A percentile compares a stretch with the other conserved stretches of the same genome.
Evolutionary conservation across 2,797 vertebrate genomes (phyloP).

Genomic region (Lepilemur ruficaudatus): DNA sequence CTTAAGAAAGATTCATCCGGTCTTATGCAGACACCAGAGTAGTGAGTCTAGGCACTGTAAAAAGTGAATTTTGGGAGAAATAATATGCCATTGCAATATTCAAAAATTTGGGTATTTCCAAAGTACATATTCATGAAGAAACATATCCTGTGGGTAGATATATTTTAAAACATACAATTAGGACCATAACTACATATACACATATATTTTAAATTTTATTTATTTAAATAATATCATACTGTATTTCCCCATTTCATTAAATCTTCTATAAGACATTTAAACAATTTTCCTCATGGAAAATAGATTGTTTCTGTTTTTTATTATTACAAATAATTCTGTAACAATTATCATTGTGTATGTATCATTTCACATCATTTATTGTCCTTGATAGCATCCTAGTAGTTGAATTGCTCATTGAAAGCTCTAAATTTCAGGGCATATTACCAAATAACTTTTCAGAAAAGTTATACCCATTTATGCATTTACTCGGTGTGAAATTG

Average conservation of each 20-base stretch:
- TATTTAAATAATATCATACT: background rate
- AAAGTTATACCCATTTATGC: background rate
- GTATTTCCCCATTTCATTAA: background rate
- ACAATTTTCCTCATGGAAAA: background rate
- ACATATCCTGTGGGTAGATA: background rate
- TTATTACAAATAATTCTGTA: background rate
- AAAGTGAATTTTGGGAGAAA: background rate
- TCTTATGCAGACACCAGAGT: background rate
- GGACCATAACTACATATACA: background rate
- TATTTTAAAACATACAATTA: conserved; percentile 6
- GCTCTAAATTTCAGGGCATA: background rate
- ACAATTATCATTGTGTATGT: background rate
- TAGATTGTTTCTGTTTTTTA: background rate
- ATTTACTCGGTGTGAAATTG: background rate
- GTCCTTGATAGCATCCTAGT: background rate
- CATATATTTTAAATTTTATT: background rate
- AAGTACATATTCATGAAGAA: background rate
- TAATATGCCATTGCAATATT: background rate
- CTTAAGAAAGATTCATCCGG: background rate
- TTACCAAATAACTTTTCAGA: background rate
- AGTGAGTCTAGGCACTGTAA: background rate
- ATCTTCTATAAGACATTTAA: background rate
- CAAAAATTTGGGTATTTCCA: background rate
- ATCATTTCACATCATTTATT: background rate
- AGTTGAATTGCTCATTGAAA: background rate